phyloP scores from a whole-genome alignment of 2,888 invertebrate genomes.

The Ophion costatus region DNA sequence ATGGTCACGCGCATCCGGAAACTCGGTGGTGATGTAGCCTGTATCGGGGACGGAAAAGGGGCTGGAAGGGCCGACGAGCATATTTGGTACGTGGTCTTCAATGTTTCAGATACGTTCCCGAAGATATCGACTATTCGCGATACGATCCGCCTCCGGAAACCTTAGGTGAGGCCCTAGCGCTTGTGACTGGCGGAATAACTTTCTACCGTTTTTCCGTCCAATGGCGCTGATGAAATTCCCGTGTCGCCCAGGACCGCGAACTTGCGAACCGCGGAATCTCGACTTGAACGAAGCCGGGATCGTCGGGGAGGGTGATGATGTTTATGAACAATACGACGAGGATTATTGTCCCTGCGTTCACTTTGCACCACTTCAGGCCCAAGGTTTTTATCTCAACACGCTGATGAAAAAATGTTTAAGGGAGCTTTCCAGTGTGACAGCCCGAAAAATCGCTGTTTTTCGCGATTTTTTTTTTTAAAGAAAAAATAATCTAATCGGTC shows the following conservation, averaged over 20 bases:
- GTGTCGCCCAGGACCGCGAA: constrained; percentile 37
- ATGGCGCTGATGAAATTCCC: not conserved
- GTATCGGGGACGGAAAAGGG: too few relatives aligned
- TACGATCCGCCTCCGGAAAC: not conserved
- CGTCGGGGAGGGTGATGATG: not conserved
- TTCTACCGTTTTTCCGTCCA: not conserved
- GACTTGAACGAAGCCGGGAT: not conserved
- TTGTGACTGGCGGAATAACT: not conserved
- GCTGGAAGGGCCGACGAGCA: too few relatives aligned
- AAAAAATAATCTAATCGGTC: too few relatives aligned
- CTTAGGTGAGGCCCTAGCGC: not conserved
- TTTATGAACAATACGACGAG: constrained; percentile 21
- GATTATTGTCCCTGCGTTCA: constrained; percentile 26
- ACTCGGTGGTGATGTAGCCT: too few relatives aligned
- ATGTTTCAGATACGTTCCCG: not conserved
- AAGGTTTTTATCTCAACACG: not conserved
- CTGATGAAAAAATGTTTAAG: too few relatives aligned
- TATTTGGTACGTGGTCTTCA: not conserved
- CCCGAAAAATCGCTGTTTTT: too few relatives aligned
- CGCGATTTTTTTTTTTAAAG: too few relatives aligned
- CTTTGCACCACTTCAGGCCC: constrained; percentile 13
- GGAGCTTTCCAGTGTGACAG: too few relatives aligned
- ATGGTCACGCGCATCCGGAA: too few relatives aligned
- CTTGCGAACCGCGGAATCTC: constrained; percentile 44
- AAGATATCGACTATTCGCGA: not conserved